Evolutionary conservation across 2,113 vertebrate species (phyloP).

Genomic region (Serilophus lunatus): DNA sequence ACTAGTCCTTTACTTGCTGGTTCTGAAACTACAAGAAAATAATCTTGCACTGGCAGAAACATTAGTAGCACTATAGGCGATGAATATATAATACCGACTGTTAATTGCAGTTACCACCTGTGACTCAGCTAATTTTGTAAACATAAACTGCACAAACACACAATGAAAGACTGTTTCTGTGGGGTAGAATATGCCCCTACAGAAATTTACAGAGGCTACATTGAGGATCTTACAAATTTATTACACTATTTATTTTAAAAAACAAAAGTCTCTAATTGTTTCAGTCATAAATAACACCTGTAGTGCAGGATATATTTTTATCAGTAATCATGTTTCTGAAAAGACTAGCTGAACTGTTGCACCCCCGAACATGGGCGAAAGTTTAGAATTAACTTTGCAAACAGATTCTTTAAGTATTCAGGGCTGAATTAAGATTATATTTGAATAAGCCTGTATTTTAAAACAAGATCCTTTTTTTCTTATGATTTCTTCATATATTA

Average conservation of each 20-base stretch:
- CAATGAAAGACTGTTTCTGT: background rate
- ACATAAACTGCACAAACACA: conserved; percentile 2
- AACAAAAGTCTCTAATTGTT: background rate
- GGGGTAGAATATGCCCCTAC: background rate
- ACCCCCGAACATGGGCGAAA: background rate
- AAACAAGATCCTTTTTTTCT: background rate
- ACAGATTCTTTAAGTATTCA: background rate
- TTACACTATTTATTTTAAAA: background rate
- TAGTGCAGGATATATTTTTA: background rate
- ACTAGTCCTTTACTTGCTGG: background rate
- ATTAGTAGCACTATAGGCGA: background rate
- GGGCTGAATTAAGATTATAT: background rate
- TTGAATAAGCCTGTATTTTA: background rate
- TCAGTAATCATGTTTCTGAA: background rate
- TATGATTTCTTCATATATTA: background rate
- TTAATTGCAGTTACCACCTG: conserved; percentile 12
- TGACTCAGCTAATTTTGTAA: conserved; percentile 31
- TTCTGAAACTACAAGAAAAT: background rate
- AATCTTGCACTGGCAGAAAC: background rate
- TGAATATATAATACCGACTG: background rate
- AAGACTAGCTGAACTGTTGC: background rate
- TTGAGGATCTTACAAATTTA: background rate
- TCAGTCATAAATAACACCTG: background rate
- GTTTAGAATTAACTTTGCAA: background rate
- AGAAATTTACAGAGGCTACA: background rate